These are phyloP conservation scores for Ichneumoninae sp. DNA, from an alignment of 2,888 invertebrate genomes.

Conservation along the genomic window DNA sequence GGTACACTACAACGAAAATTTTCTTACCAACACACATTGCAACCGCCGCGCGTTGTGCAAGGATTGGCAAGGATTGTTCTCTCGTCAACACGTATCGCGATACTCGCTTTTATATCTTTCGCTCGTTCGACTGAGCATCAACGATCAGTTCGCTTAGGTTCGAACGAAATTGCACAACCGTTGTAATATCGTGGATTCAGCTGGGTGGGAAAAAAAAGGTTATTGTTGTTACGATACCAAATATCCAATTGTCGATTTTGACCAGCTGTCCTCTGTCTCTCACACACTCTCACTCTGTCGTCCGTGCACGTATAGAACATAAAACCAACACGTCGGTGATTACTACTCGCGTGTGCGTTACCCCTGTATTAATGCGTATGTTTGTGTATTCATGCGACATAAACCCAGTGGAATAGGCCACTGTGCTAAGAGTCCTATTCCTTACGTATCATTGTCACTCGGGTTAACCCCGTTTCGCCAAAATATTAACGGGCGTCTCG, in stretches of 20 bases:
- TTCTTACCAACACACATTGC: constrained; percentile 14
- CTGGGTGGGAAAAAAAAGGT: constrained; percentile 13
- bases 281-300: neutral
- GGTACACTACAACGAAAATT: neutral
- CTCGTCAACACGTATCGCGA: constrained; percentile 9
- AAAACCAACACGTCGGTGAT: neutral
- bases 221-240: constrained; percentile 39
- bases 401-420: constrained; percentile 41
- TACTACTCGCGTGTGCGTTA: constrained; percentile 2
- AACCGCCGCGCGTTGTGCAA: constrained; percentile 16
- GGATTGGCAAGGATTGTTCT: constrained; percentile 2
- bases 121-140: neutral
- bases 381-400: neutral
- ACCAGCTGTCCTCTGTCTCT: constrained; percentile 38
- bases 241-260: constrained; percentile 28
- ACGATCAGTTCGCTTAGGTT: neutral
- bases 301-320: neutral
- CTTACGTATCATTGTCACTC: constrained; percentile 55
- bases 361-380: neutral
- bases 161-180: constrained; percentile 1
- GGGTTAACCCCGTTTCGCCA: constrained; percentile 58
- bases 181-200: neutral
- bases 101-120: neutral
- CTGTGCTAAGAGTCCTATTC: constrained; percentile 50
- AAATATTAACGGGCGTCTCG: constrained; percentile 18